These are phyloP conservation scores for Trichoplusia ni DNA, from an alignment of 1,140 invertebrate genomes.

Conservation along the genomic window DNA sequence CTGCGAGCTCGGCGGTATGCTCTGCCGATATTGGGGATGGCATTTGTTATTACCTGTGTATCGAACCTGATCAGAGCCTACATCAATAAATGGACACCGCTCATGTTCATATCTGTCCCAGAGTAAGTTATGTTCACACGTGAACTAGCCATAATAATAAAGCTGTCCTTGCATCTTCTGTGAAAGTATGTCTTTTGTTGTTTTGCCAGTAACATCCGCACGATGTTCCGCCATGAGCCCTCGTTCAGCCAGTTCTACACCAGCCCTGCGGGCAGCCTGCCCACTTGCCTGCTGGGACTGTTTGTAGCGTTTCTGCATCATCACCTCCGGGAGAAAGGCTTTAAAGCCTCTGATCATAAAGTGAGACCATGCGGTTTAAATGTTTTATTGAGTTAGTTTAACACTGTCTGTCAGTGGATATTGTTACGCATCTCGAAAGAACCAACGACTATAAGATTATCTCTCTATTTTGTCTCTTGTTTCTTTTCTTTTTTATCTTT, in stretches of 20 bases:
- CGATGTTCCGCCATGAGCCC: slow-evolving; percentile 13
- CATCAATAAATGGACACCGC: slow-evolving; percentile 43
- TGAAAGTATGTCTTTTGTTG: too few species aligned
- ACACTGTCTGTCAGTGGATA: background rate
- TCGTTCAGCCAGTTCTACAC: slow-evolving; percentile 32
- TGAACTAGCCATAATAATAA: too few species aligned
- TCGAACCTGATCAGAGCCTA: slow-evolving; percentile 44
- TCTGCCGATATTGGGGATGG: slow-evolving; percentile 30
- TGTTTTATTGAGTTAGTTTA: too few species aligned
- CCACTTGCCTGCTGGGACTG: slow-evolving; percentile 35
- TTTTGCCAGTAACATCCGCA: slow-evolving; percentile 27
- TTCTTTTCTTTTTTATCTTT: too few species aligned
- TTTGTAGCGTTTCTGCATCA: slow-evolving; percentile 27
- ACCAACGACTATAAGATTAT: too few species aligned
- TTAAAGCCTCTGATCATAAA: background rate
- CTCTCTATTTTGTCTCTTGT: too few species aligned
- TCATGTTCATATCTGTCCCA: slow-evolving; percentile 40
- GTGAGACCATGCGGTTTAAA: background rate
- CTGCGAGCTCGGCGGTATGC: slow-evolving; percentile 29
- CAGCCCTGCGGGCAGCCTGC: slow-evolving; percentile 37
- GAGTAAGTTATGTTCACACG: slow-evolving; percentile 41
- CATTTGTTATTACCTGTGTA: slow-evolving; percentile 34
- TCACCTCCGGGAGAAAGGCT: slow-evolving; percentile 15
- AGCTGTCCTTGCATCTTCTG: too few species aligned
- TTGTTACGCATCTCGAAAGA: too few species aligned